These are phyloP conservation scores for Corydoras maculifer DNA, from an alignment of 2,113 vertebrate species.

Conservation along the genomic window DNA sequence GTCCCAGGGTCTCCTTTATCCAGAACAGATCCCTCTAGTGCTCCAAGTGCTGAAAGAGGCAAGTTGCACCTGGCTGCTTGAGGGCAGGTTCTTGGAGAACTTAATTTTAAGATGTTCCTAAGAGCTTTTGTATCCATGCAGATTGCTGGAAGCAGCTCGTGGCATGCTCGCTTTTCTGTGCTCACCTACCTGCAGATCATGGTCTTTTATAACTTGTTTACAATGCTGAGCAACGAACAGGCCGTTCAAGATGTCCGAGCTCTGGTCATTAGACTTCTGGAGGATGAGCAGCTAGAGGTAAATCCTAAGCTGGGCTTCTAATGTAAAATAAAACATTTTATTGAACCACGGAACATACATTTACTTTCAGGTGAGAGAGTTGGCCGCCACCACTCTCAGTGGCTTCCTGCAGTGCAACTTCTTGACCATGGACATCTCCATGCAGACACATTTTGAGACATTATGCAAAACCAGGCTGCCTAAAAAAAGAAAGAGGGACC, in stretches of 20 bases:
- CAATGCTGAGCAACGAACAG: slow-evolving; percentile 78
- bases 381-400: slow-evolving; percentile 93
- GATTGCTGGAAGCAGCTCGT: slow-evolving; percentile 87
- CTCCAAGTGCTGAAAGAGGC: slow-evolving; percentile 86
- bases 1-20: slow-evolving; percentile 95
- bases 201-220: slow-evolving; percentile 98
- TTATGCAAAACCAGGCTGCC: slow-evolving; percentile 91
- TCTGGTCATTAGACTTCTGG: slow-evolving; percentile 83
- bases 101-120: neutral
- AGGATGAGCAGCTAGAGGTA: slow-evolving; percentile 94
- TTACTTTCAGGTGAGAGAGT: slow-evolving; percentile 82
- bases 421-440: slow-evolving; percentile 81
- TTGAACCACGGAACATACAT: too few relatives aligned
- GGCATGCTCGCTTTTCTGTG: slow-evolving; percentile 89
- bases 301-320: neutral
- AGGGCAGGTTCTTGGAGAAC: neutral
- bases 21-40: slow-evolving; percentile 91
- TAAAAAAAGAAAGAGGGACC: slow-evolving; percentile 81
- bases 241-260: slow-evolving; percentile 75
- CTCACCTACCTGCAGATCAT: slow-evolving; percentile 95
- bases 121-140: slow-evolving; percentile 44
- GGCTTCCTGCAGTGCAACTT: slow-evolving; percentile 93
- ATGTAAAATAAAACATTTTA: too few relatives aligned
- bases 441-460: slow-evolving; percentile 92
- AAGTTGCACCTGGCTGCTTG: slow-evolving; percentile 3